These are phyloP conservation scores for Hyles euphorbiae DNA, from an alignment of 1,140 invertebrate genomes.

Conservation along the genomic window DNA sequence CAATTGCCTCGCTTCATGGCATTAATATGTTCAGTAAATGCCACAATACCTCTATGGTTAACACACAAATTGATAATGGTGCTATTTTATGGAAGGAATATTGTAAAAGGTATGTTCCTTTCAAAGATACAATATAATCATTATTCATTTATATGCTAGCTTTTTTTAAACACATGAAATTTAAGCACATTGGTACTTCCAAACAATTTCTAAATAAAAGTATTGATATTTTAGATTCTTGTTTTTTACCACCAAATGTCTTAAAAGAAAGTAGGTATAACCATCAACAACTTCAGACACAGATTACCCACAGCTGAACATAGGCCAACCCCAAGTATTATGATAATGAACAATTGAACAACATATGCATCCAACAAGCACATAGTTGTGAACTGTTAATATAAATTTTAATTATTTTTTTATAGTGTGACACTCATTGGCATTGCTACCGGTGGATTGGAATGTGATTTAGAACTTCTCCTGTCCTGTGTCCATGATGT, in stretches of 20 bases:
- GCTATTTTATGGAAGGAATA: conserved; percentile 82
- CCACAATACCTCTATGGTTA: conserved; percentile 77
- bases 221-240: too few species aligned
- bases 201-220: too few species aligned
- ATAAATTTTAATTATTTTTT: conserved; percentile 16
- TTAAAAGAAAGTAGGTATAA: too few species aligned
- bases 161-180: too few species aligned
- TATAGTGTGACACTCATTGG: conserved; percentile 80
- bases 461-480: conserved; percentile 78
- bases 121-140: neutral
- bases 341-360: too few species aligned
- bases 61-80: conserved; percentile 78
- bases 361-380: too few species aligned
- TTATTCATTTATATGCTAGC: too few species aligned
- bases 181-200: too few species aligned
- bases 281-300: too few species aligned
- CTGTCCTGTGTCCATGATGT: conserved; percentile 84
- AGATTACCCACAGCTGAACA: too few species aligned
- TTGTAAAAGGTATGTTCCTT: conserved; percentile 71
- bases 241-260: too few species aligned
- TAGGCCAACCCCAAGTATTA: too few species aligned
- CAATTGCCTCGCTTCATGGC: conserved; percentile 82
- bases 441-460: conserved; percentile 79
- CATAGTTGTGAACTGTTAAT: neutral
- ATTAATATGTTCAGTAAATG: conserved; percentile 83